A percentile compares a stretch with the other conserved stretches of the same genome.
phyloP scores from a whole-genome alignment of 2,113 vertebrate species.

The Brachionichthys hirsutus region DNA sequence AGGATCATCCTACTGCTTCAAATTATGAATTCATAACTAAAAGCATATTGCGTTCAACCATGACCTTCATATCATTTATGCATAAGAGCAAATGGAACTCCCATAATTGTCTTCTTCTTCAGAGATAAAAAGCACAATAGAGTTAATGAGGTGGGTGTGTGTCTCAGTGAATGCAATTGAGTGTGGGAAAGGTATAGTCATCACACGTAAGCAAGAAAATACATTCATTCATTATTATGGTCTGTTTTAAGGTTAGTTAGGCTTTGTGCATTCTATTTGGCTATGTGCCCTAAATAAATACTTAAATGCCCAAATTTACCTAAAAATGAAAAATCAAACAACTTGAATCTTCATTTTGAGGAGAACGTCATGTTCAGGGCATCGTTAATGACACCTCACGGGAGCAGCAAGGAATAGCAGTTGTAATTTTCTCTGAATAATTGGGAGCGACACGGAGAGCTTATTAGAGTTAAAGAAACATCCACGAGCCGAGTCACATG shows the following conservation, averaged over 20 bases:
- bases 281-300: too few species aligned
- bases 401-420: slow-evolving; percentile 7
- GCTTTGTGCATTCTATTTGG: not conserved
- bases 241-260: not conserved
- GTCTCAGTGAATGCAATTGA: not conserved
- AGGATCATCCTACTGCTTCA: slow-evolving; percentile 61
- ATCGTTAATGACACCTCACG: slow-evolving; percentile 15
- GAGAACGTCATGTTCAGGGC: slow-evolving; percentile 18
- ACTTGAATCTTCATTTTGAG: not conserved
- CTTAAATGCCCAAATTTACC: too few species aligned
- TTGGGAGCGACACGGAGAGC: slow-evolving; percentile 14
- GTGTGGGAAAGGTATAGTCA: not conserved
- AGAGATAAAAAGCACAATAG: slow-evolving; percentile 28
- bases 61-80: slow-evolving; percentile 64
- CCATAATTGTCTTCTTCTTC: slow-evolving; percentile 50
- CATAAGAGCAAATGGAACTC: slow-evolving; percentile 58
- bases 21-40: slow-evolving; percentile 73
- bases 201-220: not conserved
- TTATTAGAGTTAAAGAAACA: slow-evolving; percentile 7
- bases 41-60: slow-evolving; percentile 66
- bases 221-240: not conserved
- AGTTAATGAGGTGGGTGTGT: not conserved
- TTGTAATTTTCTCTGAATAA: slow-evolving; percentile 37
- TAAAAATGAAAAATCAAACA: too few species aligned
- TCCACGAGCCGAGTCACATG: not conserved